Evolutionary conservation across 2,888 invertebrate species (phyloP).

Genomic region (Hemicrepidius hirtus): DNA sequence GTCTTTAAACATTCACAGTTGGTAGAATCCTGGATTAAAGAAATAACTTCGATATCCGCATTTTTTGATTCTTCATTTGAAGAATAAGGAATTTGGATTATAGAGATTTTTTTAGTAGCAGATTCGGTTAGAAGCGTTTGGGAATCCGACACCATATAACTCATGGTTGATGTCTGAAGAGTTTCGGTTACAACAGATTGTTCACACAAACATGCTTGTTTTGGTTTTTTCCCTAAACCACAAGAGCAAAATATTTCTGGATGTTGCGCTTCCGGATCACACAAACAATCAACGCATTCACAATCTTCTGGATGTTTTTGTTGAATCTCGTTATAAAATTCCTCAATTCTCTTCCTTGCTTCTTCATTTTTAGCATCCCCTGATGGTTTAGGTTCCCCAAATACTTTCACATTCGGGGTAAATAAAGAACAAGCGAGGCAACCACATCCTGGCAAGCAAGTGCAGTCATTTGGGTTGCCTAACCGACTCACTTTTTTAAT

Average conservation of each 20-base stretch:
- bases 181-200: background rate
- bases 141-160: too few relatives aligned
- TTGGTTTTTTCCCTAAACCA: background rate
- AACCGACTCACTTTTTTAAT: background rate
- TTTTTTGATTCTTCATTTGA: too few relatives aligned
- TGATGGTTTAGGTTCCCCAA: background rate
- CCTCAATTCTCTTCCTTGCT: background rate
- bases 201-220: background rate
- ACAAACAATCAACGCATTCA: constrained; percentile 54
- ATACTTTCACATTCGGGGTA: background rate
- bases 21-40: too few relatives aligned
- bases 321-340: background rate
- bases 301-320: constrained; percentile 39
- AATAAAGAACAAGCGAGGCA: constrained; percentile 1
- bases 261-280: constrained; percentile 38
- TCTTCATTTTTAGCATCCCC: background rate
- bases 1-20: too few relatives aligned
- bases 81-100: too few relatives aligned
- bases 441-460: constrained; percentile 22
- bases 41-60: too few relatives aligned
- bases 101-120: too few relatives aligned
- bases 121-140: too few relatives aligned
- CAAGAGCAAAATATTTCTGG: background rate
- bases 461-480: constrained; percentile 8
- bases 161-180: too few relatives aligned